These are phyloP conservation scores for Trichopoda pennipes DNA, from an alignment of 2,888 invertebrate species.

Conservation along the genomic window DNA sequence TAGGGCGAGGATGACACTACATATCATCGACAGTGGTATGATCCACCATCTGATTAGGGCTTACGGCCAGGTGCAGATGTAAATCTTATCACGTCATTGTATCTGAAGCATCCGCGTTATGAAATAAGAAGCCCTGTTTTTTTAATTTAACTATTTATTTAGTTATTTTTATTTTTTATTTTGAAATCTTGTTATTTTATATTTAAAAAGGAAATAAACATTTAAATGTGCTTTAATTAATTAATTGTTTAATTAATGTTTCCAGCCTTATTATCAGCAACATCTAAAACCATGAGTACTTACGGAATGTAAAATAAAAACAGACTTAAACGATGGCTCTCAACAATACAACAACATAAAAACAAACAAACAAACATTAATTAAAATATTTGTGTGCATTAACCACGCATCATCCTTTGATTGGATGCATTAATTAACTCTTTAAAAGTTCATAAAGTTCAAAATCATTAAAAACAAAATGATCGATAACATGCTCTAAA, in stretches of 20 bases:
- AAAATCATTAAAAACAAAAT: conserved; percentile 44
- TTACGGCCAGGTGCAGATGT: too few relatives aligned
- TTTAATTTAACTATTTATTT: too few relatives aligned
- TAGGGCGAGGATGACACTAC: too few relatives aligned
- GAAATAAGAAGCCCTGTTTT: too few relatives aligned
- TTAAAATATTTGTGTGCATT: conserved; percentile 27
- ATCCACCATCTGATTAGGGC: too few relatives aligned
- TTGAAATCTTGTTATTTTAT: background rate
- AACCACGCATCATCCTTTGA: conserved; percentile 1
- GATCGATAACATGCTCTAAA: conserved; percentile 15
- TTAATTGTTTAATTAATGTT: conserved; percentile 44
- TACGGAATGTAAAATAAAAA: background rate
- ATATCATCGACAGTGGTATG: too few relatives aligned
- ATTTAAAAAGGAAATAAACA: conserved; percentile 56
- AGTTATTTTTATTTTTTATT: too few relatives aligned
- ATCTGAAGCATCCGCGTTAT: too few relatives aligned
- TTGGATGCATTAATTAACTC: conserved; percentile 29
- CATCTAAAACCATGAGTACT: conserved; percentile 6
- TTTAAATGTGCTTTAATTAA: conserved; percentile 55
- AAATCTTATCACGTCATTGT: too few relatives aligned
- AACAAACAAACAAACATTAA: conserved; percentile 1
- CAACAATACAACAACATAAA: too few relatives aligned
- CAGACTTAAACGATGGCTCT: background rate
- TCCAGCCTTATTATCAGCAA: too few relatives aligned
- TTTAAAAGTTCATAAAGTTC: conserved; percentile 63